Percentiles rank a stretch among this genome's conserved stretches.
Conservation (phyloP, 2,797 vertebrate genomes). For the Xenops minutus region DNA sequence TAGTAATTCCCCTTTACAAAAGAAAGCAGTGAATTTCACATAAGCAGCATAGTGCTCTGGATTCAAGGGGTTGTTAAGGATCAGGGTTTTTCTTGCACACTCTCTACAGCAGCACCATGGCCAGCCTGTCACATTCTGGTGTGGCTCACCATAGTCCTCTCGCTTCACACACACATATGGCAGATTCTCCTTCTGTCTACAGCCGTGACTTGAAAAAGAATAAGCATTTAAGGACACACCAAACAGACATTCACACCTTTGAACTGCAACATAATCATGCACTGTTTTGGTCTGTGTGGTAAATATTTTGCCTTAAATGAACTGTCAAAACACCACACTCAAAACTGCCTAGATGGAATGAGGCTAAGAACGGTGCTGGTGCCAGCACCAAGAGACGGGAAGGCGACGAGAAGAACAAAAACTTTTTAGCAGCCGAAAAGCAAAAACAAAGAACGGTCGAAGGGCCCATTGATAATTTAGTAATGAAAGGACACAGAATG, state of each 20-base stretch:
- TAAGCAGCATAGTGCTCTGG: neutral
- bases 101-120: rapidly evolving
- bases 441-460: rapidly evolving
- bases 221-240: neutral
- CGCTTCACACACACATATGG: rapidly evolving
- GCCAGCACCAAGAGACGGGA: too few relatives aligned
- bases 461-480: too few relatives aligned
- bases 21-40: neutral
- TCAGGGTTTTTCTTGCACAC: rapidly evolving
- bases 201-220: rapidly evolving
- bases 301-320: neutral
- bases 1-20: neutral
- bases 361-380: neutral
- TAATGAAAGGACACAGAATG: neutral
- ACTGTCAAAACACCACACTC: neutral
- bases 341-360: rapidly evolving
- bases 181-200: neutral
- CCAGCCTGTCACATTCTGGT: rapidly evolving
- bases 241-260: rapidly evolving
- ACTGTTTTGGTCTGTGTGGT: rapidly evolving
- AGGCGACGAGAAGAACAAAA: neutral
- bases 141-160: too few relatives aligned
- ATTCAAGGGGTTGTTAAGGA: neutral
- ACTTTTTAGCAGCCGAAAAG: neutral
- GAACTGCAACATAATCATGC: rapidly evolving